phyloP scores from a whole-genome alignment of 2,113 vertebrate species.

The Panthera tigris region DNA sequence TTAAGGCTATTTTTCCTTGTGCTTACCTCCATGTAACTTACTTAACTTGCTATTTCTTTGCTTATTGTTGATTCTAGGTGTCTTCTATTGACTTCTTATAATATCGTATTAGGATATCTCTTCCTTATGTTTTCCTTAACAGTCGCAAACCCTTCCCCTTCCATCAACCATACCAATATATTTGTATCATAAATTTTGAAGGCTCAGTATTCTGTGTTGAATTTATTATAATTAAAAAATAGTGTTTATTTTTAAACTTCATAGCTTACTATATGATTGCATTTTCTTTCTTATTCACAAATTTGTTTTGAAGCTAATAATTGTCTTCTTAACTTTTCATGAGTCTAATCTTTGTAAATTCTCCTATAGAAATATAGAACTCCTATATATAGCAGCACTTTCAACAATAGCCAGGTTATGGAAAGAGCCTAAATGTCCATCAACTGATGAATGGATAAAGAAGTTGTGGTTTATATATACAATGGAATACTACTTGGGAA shows the following conservation, averaged over 20 bases:
- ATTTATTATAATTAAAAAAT: neutral
- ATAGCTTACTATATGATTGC: neutral
- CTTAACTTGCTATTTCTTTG: neutral
- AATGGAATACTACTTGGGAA: too few species aligned
- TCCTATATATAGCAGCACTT: neutral
- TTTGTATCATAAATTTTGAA: neutral
- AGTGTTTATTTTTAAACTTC: neutral
- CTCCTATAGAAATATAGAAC: neutral
- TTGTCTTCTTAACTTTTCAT: neutral
- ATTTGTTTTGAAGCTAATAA: constrained; percentile 21
- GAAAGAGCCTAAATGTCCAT: too few species aligned
- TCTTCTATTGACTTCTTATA: neutral
- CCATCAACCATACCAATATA: neutral
- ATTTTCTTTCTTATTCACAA: neutral
- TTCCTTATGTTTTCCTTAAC: neutral
- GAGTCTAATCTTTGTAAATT: neutral
- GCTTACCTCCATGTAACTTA: neutral
- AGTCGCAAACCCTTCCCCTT: neutral
- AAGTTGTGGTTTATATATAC: too few species aligned
- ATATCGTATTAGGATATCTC: neutral
- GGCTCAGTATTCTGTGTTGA: neutral
- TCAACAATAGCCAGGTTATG: too few species aligned
- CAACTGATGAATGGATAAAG: too few species aligned
- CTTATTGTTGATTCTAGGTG: neutral
- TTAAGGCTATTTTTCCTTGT: neutral